Base-by-base conservation (phyloP, 2,888 invertebrate genomes). In the Osmoderma eremita region DNA sequence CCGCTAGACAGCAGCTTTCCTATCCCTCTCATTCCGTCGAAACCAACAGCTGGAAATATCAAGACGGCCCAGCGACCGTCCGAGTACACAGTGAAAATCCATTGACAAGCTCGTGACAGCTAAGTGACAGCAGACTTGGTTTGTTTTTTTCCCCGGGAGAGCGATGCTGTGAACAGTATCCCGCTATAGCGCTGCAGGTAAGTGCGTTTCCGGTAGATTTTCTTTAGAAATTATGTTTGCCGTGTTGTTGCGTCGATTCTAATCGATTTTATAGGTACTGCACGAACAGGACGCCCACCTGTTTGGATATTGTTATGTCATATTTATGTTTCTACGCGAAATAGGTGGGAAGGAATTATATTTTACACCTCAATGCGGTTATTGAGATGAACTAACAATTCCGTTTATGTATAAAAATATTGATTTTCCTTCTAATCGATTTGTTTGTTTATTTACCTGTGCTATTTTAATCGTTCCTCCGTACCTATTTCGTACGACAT, bases 101-200 rank as follows among this genome's bases (percentile, higher is more conserved):
- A 72, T 45, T 61, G 58, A 61, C 58, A 61, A 17, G 24, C 45
- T 48, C 56, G 70, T 69, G 67, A 73, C 72, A 69, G 69, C 65
- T 70, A 48, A 61, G 73, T 72, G 72, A 70, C 69, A 65, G 56
- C 65, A 70, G 69, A 68, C 30, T 30, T 30, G 30, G 10, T 30
- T 30, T 30, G 30, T 54, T 63, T 58, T 53, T 64, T 30, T 42
- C 15, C 20, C 30, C 42, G 45, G 58, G 30, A 63, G 41, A 75
- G 72, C 72, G 71, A 77, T 78, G 78, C 74, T 71, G 75, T 78
- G 76, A 78, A 70, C 69, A 69, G 70, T 71, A 62, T 65, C 67
- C 70, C 69, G 10, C 36, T 17, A 69, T 65, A 68, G 68, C 53
- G 24, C 58, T 64, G 69, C 65, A 72, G 72, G 72, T 72, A 70